Evolutionary conservation across 2,888 invertebrate species (phyloP), one percentile per base, ranked within the genome.

Genomic region (Eilema griseolum): DNA sequence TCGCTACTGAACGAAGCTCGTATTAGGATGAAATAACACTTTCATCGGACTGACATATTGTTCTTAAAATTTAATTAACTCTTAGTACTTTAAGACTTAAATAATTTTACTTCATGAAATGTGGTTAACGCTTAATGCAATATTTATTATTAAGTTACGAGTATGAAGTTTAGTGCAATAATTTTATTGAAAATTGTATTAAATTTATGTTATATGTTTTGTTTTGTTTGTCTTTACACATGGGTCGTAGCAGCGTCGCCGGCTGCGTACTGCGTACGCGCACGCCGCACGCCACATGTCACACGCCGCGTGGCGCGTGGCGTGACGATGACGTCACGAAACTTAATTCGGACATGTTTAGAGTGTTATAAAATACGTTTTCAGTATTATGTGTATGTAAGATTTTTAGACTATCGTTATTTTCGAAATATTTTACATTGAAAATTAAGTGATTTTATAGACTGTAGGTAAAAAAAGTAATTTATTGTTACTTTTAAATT

Each of bases 71-170:
- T 84, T 87, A 87, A 91, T 88, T 91, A 92, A 91, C 91, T 92
- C 87, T 83, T 92, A 93, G 90, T 87, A 86, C 76, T 86, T 84
- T 92, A 93, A 91, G 92, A 92, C 87, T 91, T 93, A 83, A 88
- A 86, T 89, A 89, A 90, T 90, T 90, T 92, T 90, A 91, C 86
- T 90, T 90, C 87, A 91, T 87, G 84, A 88, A 88, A 90, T 86
- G 90, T 93, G 90, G 92, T 91, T 92, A 92, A 93, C 91, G 94
- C 93, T 93, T 93, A 79, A 93, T 88, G 92, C 92, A 94, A 94
- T 95, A 94, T 95, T 94, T 94, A 95, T 95, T 94, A 90, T 91
- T 95, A 93, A 95, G 93, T 94, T 94, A 92, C 92, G 84, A 84
- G 85, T 91, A 89, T 90, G 86, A 93, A 89, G 90, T 93, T 92